These are phyloP conservation scores for Mythimna pallens DNA, from an alignment of 2,888 invertebrate genomes.

Conservation along the genomic window DNA sequence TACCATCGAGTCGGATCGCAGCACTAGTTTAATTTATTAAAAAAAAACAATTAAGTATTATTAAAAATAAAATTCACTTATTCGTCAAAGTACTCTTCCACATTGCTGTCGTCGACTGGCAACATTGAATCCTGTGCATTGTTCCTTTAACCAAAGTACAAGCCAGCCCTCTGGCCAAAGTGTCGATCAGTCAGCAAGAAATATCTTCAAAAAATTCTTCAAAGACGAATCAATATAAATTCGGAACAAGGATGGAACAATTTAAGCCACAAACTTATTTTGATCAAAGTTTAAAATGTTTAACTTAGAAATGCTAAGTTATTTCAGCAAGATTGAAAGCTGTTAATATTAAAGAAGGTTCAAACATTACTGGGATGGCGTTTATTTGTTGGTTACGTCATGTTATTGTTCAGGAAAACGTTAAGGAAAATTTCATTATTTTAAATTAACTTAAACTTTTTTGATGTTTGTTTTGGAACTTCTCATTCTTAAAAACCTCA, in stretches of 20 bases:
- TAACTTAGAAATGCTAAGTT: conserved; percentile 29
- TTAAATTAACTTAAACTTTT: too few relatives aligned
- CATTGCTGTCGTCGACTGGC: too few relatives aligned
- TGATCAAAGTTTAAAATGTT: conserved; percentile 3
- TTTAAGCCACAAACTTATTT: conserved; percentile 11
- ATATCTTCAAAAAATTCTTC: not conserved
- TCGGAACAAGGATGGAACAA: conserved; percentile 3
- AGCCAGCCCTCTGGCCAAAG: too few relatives aligned
- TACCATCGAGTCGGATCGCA: too few relatives aligned
- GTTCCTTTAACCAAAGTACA: too few relatives aligned
- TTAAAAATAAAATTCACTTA: too few relatives aligned
- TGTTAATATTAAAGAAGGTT: conserved; percentile 4
- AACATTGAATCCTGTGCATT: too few relatives aligned
- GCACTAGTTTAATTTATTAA: too few relatives aligned
- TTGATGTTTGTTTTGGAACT: too few relatives aligned
- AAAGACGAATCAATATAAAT: conserved; percentile 1
- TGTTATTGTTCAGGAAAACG: not conserved
- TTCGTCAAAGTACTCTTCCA: too few relatives aligned
- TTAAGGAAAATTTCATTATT: not conserved
- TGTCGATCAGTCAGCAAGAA: not conserved
- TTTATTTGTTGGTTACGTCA: not conserved
- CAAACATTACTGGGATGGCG: not conserved
- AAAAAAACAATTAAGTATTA: too few relatives aligned
- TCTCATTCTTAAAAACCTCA: not conserved
- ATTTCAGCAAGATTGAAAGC: conserved; percentile 7